Evolutionary conservation across 2,888 invertebrate genomes (phyloP).

Genomic region (Phasia obesa): DNA sequence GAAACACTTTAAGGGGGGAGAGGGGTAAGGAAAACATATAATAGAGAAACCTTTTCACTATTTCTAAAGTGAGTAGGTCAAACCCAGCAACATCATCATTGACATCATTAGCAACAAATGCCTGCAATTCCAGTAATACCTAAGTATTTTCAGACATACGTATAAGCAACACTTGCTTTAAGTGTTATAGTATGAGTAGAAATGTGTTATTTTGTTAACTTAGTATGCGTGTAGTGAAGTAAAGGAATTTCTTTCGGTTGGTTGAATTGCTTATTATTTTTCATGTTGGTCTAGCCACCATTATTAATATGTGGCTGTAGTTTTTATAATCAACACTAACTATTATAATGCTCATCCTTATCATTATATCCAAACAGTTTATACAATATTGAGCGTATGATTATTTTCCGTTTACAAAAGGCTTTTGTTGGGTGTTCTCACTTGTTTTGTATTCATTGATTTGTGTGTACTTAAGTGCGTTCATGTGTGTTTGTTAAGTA

Average conservation of each 20-base stretch:
- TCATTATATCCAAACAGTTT: not conserved
- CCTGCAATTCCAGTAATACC: not conserved
- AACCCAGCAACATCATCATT: constrained; percentile 34
- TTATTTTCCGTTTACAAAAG: constrained; percentile 33
- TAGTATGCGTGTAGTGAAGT: too few relatives aligned
- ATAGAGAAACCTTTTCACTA: too few relatives aligned
- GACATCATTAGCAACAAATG: constrained; percentile 25
- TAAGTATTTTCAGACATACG: too few relatives aligned
- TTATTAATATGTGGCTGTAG: too few relatives aligned
- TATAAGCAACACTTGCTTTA: too few relatives aligned
- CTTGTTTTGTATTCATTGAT: constrained; percentile 5
- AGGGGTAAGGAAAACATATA: too few relatives aligned
- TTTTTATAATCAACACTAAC: not conserved
- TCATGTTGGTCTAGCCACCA: not conserved
- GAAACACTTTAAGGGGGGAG: not conserved
- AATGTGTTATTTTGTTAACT: too few relatives aligned
- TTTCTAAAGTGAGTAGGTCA: constrained; percentile 43
- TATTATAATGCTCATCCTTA: not conserved
- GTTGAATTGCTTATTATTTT: constrained; percentile 3
- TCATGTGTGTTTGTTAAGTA: not conserved
- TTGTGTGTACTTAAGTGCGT: not conserved
- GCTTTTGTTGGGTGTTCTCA: constrained; percentile 40
- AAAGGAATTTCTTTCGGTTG: not conserved
- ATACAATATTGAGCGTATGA: constrained; percentile 49
- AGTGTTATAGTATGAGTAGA: too few relatives aligned